These are phyloP conservation scores for Oreochromis niloticus DNA, from an alignment of 2,113 vertebrate genomes.

Conservation along the genomic window DNA sequence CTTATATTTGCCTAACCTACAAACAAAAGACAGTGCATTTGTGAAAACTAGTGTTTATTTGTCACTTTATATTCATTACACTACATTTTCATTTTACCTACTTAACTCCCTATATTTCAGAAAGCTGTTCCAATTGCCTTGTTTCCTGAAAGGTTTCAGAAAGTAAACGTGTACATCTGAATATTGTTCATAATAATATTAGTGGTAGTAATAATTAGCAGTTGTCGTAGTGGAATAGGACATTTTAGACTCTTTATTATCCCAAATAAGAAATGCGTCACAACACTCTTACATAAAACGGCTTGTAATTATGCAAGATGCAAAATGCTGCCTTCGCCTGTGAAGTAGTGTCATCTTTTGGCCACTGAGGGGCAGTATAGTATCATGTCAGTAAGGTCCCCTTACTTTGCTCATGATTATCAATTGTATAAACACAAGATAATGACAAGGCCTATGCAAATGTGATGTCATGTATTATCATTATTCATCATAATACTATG, in stretches of 20 bases:
- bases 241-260: background rate
- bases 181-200: background rate
- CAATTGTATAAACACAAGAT: background rate
- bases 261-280: slow-evolving; percentile 29
- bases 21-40: background rate
- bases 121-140: background rate
- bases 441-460: background rate
- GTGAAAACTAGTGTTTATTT: background rate
- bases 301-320: slow-evolving; percentile 42
- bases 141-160: background rate
- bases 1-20: background rate
- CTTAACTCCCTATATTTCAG: background rate
- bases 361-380: slow-evolving; percentile 18
- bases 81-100: background rate
- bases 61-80: background rate
- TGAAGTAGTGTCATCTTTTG: background rate
- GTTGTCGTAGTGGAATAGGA: background rate
- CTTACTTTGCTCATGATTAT: background rate
- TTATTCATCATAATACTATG: background rate
- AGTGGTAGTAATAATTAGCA: background rate
- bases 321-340: background rate
- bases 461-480: background rate
- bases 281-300: slow-evolving; percentile 41
- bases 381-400: background rate
- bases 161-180: background rate